Percentiles rank a stretch among this genome's conserved stretches.
Conservation (phyloP, 2,797 vertebrate genomes). For the Coregonus ussuriensis region DNA sequence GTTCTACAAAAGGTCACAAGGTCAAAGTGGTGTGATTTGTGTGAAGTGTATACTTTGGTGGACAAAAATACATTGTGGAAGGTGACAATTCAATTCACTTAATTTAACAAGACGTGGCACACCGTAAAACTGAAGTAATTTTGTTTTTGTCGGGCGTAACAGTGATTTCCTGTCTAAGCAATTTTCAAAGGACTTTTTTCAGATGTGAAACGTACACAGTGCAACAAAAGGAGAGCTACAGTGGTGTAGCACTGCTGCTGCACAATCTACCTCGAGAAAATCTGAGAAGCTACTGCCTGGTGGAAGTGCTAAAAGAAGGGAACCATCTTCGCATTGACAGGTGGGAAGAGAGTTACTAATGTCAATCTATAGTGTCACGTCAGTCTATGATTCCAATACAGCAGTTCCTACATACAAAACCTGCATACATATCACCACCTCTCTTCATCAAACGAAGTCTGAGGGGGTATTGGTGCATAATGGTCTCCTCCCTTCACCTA, state of each 20-base stretch:
- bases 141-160: background rate
- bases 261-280: no score
- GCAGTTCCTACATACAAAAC: background rate
- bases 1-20: constrained; percentile 5
- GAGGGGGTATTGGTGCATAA: background rate
- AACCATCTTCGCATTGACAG: no score
- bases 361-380: background rate
- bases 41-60: background rate
- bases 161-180: background rate
- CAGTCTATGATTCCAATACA: background rate
- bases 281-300: no score
- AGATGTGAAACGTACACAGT: no score
- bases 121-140: background rate
- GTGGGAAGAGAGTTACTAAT: no score
- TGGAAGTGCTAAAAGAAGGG: no score
- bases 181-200: no score
- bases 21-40: background rate
- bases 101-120: background rate
- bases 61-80: background rate
- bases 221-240: no score
- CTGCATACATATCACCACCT: background rate
- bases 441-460: background rate
- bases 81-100: background rate
- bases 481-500: background rate
- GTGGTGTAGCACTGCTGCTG: no score